Conservation (phyloP, 2,888 invertebrate genomes). For the Tenthredo mesomela region DNA sequence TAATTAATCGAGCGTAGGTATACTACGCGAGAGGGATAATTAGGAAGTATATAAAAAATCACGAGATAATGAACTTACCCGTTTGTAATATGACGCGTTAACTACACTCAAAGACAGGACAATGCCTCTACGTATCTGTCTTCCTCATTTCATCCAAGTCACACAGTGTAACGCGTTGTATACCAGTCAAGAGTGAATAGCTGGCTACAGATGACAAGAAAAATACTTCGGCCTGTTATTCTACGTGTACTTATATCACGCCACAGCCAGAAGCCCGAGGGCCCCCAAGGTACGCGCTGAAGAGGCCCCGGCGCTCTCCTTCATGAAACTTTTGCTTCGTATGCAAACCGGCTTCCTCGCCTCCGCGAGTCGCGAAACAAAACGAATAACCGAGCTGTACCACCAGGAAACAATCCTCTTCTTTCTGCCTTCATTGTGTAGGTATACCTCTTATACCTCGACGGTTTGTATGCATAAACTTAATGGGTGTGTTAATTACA, state of each 20-base stretch:
- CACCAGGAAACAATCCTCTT: conserved; percentile 68
- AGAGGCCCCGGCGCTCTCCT: not conserved
- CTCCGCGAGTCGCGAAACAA: conserved; percentile 64
- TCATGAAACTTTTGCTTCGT: conserved; percentile 20
- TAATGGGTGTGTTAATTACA: too few species aligned
- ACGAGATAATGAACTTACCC: not conserved
- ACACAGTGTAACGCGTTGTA: not conserved
- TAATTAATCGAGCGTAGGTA: conserved; percentile 27
- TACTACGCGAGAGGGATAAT: not conserved
- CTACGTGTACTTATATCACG: conserved; percentile 50
- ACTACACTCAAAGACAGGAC: not conserved
- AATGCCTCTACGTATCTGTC: not conserved
- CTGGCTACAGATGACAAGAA: conserved; percentile 55
- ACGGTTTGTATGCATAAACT: not conserved
- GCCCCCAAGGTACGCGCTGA: conserved; percentile 31
- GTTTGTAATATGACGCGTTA: conserved; percentile 1
- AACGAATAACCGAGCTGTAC: conserved; percentile 61
- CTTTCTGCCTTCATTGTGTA: conserved; percentile 55
- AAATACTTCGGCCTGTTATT: conserved; percentile 55
- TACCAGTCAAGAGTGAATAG: conserved; percentile 46
- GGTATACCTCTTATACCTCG: conserved; percentile 50
- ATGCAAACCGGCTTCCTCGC: conserved; percentile 69
- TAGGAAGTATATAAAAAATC: not conserved
- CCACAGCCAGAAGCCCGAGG: conserved; percentile 38
- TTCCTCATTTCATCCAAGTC: conserved; percentile 5